A percentile compares a stretch with the other conserved stretches of the same genome.
phyloP scores from a whole-genome alignment of 1,140 invertebrate species.

The Holotrichia oblita region DNA sequence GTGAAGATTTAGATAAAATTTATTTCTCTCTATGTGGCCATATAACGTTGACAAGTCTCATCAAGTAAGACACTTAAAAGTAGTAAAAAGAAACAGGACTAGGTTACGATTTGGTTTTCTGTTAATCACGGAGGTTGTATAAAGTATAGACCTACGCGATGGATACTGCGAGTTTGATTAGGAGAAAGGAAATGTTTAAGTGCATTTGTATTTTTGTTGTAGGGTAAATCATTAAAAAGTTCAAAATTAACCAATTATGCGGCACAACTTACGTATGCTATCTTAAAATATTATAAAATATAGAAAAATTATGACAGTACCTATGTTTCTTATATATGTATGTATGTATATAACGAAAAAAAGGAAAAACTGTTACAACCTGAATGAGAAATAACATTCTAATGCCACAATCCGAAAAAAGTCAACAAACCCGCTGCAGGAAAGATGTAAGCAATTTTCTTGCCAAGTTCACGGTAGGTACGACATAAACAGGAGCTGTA shows the following conservation, averaged over 20 bases:
- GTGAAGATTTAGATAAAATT: constrained; percentile 21
- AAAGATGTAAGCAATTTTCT: constrained; percentile 1
- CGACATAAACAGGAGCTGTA: background rate
- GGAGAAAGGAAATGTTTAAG: background rate
- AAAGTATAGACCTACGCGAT: background rate
- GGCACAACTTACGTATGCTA: too few relatives aligned
- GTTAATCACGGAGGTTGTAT: background rate
- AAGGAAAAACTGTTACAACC: too few relatives aligned
- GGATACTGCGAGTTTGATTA: background rate
- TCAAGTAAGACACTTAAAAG: background rate
- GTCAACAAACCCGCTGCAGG: background rate
- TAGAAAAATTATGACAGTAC: too few relatives aligned
- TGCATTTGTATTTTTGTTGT: background rate
- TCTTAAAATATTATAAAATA: too few relatives aligned
- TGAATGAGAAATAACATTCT: too few relatives aligned
- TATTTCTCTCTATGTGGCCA: background rate
- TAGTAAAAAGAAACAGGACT: background rate
- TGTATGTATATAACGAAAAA: too few relatives aligned
- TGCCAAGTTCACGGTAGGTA: background rate
- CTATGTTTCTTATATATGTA: too few relatives aligned
- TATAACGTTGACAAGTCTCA: constrained; percentile 1
- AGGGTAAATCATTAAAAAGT: too few relatives aligned
- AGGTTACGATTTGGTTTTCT: background rate
- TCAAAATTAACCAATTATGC: too few relatives aligned
- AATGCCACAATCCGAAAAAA: background rate